Percentiles rank a stretch among this genome's conserved stretches.
Evolutionary conservation across 2,797 vertebrate species (phyloP).

Genomic region (Danio jaintianensis): DNA sequence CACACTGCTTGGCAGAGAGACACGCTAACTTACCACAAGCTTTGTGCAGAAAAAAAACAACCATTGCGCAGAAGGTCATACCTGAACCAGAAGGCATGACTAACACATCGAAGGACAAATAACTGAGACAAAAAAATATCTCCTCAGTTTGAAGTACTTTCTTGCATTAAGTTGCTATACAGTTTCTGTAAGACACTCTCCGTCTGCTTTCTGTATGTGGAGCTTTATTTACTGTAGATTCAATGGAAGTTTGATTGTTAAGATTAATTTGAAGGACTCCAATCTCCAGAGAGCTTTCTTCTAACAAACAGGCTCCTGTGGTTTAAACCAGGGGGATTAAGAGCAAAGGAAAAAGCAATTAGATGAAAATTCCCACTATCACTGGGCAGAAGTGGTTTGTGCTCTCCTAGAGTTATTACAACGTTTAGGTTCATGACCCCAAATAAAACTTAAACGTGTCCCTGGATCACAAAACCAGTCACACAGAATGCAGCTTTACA

Average conservation of each 20-base stretch:
- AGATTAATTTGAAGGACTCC: not conserved
- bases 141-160: not conserved
- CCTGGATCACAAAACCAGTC: too few relatives aligned
- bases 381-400: slow-evolving; percentile 29
- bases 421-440: slow-evolving; percentile 21
- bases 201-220: slow-evolving; percentile 16
- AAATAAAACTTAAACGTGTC: slow-evolving; percentile 12
- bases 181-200: not conserved
- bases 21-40: not conserved
- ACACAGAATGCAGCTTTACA: too few relatives aligned
- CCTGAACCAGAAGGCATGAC: not conserved
- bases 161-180: not conserved
- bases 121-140: not conserved
- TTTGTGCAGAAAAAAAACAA: slow-evolving; percentile 42
- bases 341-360: slow-evolving; percentile 51
- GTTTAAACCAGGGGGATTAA: slow-evolving; percentile 40
- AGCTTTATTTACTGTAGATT: slow-evolving; percentile 22
- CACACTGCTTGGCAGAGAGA: not conserved
- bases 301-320: slow-evolving; percentile 19
- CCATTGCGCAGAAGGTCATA: slow-evolving; percentile 23
- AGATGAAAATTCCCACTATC: slow-evolving; percentile 39
- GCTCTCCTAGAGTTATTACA: slow-evolving; percentile 29
- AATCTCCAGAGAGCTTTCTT: slow-evolving; percentile 7
- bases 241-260: slow-evolving; percentile 1
- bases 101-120: slow-evolving; percentile 19